Evolutionary conservation across 2,888 invertebrate genomes (phyloP).

Genomic region (Bombylius discolor): DNA sequence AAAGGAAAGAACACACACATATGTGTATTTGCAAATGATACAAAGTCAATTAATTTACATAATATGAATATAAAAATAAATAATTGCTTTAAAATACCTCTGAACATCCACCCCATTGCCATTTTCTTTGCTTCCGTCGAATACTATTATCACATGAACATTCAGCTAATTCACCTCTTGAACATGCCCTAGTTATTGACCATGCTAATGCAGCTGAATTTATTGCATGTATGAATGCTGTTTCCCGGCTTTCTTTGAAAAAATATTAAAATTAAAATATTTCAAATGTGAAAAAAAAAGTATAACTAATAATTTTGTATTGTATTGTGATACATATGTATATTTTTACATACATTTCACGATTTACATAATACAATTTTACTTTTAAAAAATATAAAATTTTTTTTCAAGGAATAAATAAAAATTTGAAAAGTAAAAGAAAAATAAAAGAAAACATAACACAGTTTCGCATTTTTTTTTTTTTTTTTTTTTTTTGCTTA

Average conservation of each 20-base stretch:
- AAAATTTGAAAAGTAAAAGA: no score
- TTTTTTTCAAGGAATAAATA: no score
- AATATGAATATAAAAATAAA: background rate
- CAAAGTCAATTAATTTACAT: background rate
- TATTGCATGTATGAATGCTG: slow-evolving; percentile 79
- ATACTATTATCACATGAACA: slow-evolving; percentile 78
- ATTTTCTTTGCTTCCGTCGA: slow-evolving; percentile 59
- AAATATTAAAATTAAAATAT: slow-evolving; percentile 16
- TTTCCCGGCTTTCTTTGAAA: slow-evolving; percentile 66
- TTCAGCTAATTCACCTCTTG: slow-evolving; percentile 71
- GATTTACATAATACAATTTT: no score
- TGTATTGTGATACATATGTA: background rate
- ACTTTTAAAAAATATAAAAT: no score
- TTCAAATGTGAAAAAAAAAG: background rate
- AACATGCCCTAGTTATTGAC: slow-evolving; percentile 75
- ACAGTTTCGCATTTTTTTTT: no score
- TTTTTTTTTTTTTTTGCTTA: background rate
- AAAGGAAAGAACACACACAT: no score
- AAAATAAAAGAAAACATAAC: no score
- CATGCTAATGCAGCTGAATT: slow-evolving; percentile 83
- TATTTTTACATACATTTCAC: no score
- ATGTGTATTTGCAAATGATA: background rate
- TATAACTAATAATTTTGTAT: background rate
- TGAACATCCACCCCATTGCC: slow-evolving; percentile 92
- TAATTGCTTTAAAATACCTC: slow-evolving; percentile 42